A percentile compares a stretch with the other conserved stretches of the same genome.
These are phyloP conservation scores for Pluvialis apricaria DNA, from an alignment of 2,113 vertebrate species.

Conservation along the genomic window DNA sequence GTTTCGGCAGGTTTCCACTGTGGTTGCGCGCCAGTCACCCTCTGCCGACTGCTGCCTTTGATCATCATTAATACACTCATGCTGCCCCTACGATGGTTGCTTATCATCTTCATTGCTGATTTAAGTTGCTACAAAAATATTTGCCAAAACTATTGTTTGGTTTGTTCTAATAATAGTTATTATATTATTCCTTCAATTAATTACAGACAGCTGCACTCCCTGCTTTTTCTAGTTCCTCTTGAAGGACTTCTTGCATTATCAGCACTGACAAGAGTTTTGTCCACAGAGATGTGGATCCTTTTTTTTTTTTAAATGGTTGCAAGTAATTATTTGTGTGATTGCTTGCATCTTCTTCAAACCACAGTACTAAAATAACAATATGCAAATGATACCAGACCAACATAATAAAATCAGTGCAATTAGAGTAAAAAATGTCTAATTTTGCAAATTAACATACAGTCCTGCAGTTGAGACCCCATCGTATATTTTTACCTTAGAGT, in stretches of 20 bases:
- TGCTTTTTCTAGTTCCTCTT: conserved; percentile 51
- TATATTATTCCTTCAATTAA: conserved; percentile 68
- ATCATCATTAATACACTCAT: neutral
- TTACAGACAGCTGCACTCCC: conserved; percentile 61
- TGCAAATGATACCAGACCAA: neutral
- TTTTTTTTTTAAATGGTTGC: neutral
- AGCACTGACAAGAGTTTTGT: conserved; percentile 40
- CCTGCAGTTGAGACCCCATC: neutral
- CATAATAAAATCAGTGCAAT: neutral
- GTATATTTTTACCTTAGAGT: neutral
- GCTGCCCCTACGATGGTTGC: neutral
- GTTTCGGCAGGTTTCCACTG: neutral
- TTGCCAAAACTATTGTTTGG: conserved; percentile 59
- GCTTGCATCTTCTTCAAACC: neutral
- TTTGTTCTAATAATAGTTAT: conserved; percentile 73
- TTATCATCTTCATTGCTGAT: conserved; percentile 8
- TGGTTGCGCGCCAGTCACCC: neutral
- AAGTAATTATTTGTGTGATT: neutral
- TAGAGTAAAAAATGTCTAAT: neutral
- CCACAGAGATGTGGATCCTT: neutral
- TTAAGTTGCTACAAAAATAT: conserved; percentile 33
- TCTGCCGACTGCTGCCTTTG: conserved; percentile 14
- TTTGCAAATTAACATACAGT: neutral
- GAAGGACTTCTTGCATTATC: conserved; percentile 35
- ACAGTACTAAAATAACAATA: neutral